Evolutionary conservation across 2,113 vertebrate genomes (phyloP), one percentile per base, ranked within the genome.

Genomic region (Dicaeum eximium): DNA sequence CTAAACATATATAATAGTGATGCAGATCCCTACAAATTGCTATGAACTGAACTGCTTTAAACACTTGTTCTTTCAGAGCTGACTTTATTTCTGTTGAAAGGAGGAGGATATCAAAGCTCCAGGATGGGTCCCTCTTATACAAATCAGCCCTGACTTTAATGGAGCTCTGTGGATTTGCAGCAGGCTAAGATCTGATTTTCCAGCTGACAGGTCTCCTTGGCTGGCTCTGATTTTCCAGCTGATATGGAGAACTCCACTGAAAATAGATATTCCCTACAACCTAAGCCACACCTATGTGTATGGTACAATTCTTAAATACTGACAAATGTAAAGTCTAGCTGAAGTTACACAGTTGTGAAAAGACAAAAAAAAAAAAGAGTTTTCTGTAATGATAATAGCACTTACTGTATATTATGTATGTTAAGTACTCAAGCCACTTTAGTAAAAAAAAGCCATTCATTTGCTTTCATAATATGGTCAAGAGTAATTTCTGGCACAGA

Each of bases 121-220:
- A 54, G 57, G 70, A 75, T 37, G 54, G 23, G n/a, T 57, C 31
- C 30, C 77, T 64, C 48, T 45, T 56, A 70, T 15, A 91, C 16
- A 65, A 92, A 95, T 89, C 77, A 48, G 57, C 22, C 18, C 37
- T 42, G 79, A 88, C 82, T 90, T 72, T 80, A 94, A 93, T 58
- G 74, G 79, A 83, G 82, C 58, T 45, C 23, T 27, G 50, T 77
- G 88, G 79, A 73, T 80, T 83, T 93, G 91, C 38, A 94, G 81
- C 28, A 53, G 54, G 54, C 38, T 72, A 80, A 88, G 83, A 45
- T 61, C 47, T 72, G n/a, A 69, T 67, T 62, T 47, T 69, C 61
- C 80, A 75, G 7, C 40, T 37, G 86, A 60, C 31, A 69, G 23
- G 71, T 64, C 33, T 20, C 13, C 80, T 40, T n/a, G n/a, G n/a